Conservation (phyloP, 2,888 invertebrate species). For the Galerucella calmariensis region DNA sequence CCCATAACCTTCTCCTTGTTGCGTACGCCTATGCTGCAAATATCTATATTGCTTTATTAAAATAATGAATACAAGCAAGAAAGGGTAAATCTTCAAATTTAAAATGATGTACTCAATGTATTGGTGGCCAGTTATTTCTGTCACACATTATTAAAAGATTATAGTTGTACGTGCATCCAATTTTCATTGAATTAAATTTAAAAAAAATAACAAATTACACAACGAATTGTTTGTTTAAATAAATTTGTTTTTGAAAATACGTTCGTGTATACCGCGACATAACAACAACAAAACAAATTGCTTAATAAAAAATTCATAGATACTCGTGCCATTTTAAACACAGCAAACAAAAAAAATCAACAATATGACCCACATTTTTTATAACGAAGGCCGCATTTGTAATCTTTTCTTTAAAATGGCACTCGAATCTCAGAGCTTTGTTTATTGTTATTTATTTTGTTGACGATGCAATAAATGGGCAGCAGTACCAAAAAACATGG, state of each 20-base stretch:
- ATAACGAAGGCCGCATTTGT: neutral
- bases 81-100: no score
- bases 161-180: no score
- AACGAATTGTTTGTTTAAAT: neutral
- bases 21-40: no score
- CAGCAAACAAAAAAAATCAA: slow-evolving; percentile 1
- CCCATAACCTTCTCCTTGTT: no score
- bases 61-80: no score
- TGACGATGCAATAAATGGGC: neutral
- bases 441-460: slow-evolving; percentile 1
- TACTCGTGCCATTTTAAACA: neutral
- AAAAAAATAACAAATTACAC: neutral
- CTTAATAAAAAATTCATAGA: neutral
- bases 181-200: no score
- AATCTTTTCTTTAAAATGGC: neutral
- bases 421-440: neutral
- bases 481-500: no score
- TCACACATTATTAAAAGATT: no score
- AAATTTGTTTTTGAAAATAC: neutral
- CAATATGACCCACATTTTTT: slow-evolving; percentile 2
- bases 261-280: neutral
- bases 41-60: no score
- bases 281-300: slow-evolving; percentile 4
- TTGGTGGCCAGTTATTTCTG: no score
- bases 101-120: no score